Percentiles rank a stretch among this genome's conserved stretches.
Conservation (phyloP, 2,888 invertebrate species). For the Acleris emargana region DNA sequence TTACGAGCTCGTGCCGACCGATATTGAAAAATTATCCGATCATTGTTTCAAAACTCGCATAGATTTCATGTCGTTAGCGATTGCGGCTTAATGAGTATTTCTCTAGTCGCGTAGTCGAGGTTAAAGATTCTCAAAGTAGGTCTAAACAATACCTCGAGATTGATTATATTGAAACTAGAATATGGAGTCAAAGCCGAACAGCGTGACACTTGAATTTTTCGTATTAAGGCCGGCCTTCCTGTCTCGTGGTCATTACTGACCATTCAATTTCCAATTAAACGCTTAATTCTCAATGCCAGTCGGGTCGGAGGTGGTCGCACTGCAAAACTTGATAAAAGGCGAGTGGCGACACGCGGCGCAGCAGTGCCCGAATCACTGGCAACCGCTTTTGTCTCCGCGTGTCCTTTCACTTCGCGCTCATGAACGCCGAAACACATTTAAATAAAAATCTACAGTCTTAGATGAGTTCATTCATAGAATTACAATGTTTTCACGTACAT, state of each 20-base stretch:
- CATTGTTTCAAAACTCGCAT: constrained; percentile 61
- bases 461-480: constrained; percentile 69
- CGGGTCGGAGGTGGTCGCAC: constrained; percentile 73
- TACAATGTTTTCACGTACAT: constrained; percentile 41
- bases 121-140: constrained; percentile 42
- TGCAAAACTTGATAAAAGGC: constrained; percentile 79
- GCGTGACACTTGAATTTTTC: constrained; percentile 64
- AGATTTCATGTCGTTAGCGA: constrained; percentile 57
- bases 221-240: constrained; percentile 75
- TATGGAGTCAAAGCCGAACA: constrained; percentile 46
- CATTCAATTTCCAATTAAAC: constrained; percentile 82
- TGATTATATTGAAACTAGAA: constrained; percentile 49
- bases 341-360: constrained; percentile 70
- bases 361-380: constrained; percentile 72
- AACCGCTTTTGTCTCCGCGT: constrained; percentile 72
- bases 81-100: constrained; percentile 56
- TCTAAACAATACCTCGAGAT: constrained; percentile 45
- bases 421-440: constrained; percentile 61
- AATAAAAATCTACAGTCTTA: constrained; percentile 70
- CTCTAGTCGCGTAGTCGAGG: constrained; percentile 44
- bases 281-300: constrained; percentile 81
- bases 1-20: constrained; percentile 61
- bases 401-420: constrained; percentile 80
- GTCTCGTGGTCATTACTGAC: constrained; percentile 71
- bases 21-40: constrained; percentile 61